Conservation (phyloP, 2,888 invertebrate species). For the Thysanoteuthis rhombus region DNA sequence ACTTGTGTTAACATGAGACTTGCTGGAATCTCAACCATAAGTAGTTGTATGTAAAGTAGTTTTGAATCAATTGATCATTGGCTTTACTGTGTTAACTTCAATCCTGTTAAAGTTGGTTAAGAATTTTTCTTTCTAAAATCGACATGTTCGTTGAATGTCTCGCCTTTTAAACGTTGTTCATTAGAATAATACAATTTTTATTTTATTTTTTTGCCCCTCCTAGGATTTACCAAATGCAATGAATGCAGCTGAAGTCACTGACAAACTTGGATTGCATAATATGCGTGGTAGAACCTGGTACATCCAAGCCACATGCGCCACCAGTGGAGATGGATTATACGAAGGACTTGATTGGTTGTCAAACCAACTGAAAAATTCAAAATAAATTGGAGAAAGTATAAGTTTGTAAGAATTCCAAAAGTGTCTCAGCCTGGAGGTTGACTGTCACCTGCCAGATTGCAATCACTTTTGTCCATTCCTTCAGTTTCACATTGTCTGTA, state of each 20-base stretch:
- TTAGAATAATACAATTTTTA: too few species aligned
- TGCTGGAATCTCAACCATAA: too few species aligned
- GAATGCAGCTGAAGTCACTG: conserved; percentile 99
- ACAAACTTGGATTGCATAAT: conserved; percentile 97
- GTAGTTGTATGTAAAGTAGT: too few species aligned
- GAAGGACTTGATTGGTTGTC: conserved; percentile 99
- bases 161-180: too few species aligned
- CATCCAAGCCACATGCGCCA: conserved; percentile 80
- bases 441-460: conserved; percentile 25
- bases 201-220: neutral
- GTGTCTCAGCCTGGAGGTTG: conserved; percentile 22
- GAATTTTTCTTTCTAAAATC: too few species aligned
- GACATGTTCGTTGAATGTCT: too few species aligned
- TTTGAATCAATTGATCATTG: too few species aligned
- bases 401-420: conserved; percentile 27
- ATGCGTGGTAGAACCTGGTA: conserved; percentile 90
- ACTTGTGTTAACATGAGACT: too few species aligned
- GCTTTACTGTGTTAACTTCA: too few species aligned
- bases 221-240: conserved; percentile 99
- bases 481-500: conserved; percentile 31
- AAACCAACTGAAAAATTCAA: conserved; percentile 92
- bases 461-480: conserved; percentile 27
- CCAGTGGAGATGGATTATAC: conserved; percentile 96
- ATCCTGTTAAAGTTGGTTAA: too few species aligned
- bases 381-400: conserved; percentile 27